Base-by-base conservation (phyloP, 2,113 vertebrate species). In the Hyaena hyaena region DNA sequence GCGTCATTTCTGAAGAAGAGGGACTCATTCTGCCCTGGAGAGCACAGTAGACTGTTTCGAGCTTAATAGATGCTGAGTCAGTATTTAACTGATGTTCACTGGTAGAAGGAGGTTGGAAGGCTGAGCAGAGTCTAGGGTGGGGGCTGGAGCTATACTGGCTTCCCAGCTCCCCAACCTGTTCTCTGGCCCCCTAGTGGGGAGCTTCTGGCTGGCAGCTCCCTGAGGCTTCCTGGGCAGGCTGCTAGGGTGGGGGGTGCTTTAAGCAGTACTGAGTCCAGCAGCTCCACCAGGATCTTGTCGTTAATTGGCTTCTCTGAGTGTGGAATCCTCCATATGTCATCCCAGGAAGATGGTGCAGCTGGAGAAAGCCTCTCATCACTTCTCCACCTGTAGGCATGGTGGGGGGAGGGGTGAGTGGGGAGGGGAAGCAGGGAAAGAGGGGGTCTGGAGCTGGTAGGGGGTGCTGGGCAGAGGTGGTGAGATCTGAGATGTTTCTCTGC, bases 261-360 rank as follows among this genome's bases (percentile, higher is more conserved):
- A 61, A 21, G 43, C n/a, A 69, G 39, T 39, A 28, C 35, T 24
- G 33, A 76, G 31, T 58, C 63, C 35, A 19, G 23, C 48, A 53
- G 89, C 43, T 73, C 43, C 39, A 33, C 84, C 91, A 85, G 88
- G 97, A 39, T 88, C 89, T 81, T 84, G 55, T 79, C 97, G 79
- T 93, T 98, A 98, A 95, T 95, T 98, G 97, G 93, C 73, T 97
- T 95, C 88, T 97, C 68, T 93, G 95, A 33, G 24, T 90, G 53
- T 93, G 96, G 98, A 97, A 95, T 97, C 90, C 28, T 85, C 82
- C 96, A 66, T 39, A 0, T 0, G 2, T 45, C 33, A 69, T 53
- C 95, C 84, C 15, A 74, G 95, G 97, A 97, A 97, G 90, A 61
- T 0, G 12, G 76, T 23, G 48, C 35, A 95, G 93, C 97, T 97